phyloP scores from a whole-genome alignment of 2,888 invertebrate genomes.

The Drosophila neotestacea region DNA sequence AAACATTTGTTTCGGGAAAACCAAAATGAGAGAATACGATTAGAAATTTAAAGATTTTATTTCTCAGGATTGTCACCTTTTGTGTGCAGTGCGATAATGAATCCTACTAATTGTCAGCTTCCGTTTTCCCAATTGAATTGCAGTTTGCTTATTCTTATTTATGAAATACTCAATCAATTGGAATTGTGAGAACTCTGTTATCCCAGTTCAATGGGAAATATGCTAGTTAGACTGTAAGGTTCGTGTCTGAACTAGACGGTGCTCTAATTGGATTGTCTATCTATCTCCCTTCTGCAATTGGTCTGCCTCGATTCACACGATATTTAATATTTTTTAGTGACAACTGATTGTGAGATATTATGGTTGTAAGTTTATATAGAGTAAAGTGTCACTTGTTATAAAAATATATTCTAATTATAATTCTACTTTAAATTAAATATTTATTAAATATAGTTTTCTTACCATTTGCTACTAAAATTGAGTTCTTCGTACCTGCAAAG shows the following conservation, averaged over 20 bases:
- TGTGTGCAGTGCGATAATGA: constrained; percentile 41
- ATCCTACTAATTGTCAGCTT: constrained; percentile 30
- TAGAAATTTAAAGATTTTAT: constrained; percentile 29
- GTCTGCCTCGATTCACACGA: not conserved
- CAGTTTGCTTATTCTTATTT: constrained; percentile 35
- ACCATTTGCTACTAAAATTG: not conserved
- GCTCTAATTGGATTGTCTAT: constrained; percentile 28
- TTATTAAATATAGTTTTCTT: no score
- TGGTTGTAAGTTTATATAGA: no score
- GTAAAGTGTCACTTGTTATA: no score
- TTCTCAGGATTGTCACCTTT: constrained; percentile 84
- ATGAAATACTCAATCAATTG: constrained; percentile 46
- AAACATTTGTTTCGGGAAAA: constrained; percentile 1
- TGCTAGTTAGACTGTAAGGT: constrained; percentile 35
- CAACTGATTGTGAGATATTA: no score
- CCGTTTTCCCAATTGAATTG: constrained; percentile 52
- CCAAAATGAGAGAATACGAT: not conserved
- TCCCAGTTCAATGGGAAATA: constrained; percentile 43
- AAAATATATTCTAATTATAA: no score
- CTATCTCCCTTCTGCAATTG: not conserved
- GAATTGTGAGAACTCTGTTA: constrained; percentile 6
- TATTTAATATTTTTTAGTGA: not conserved
- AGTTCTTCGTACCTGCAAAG: not conserved
- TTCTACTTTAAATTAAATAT: no score
- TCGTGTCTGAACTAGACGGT: constrained; percentile 6